Base-by-base conservation (phyloP, 2,888 invertebrate species). In the Nemotelus nigrinus region DNA sequence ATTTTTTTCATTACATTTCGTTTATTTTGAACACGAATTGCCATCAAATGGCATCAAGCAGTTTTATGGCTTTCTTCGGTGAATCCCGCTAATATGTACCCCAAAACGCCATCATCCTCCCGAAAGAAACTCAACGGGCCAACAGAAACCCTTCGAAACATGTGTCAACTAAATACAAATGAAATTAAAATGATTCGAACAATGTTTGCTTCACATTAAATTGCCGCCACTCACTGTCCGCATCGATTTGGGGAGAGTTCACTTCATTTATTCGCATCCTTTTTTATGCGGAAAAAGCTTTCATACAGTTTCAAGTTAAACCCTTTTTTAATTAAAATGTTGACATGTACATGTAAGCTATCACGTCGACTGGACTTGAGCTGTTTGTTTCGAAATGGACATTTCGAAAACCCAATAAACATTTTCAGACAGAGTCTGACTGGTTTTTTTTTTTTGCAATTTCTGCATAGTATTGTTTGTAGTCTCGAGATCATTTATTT, bases 251-350 rank as follows among this genome's bases (percentile, higher is more conserved):
- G 65, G 25, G 50, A 50, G 48, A 44, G 48, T 55, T 25, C 67
- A 78, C 76, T 79, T 79, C 78, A 79, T 78, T 79, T 79, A 79
- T 79, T 78, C 78, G 76, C 78, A 79, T 76, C 79, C 79, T 78
- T 79, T 77, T 71, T 65, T 67, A 25, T 47, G 67, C 45, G 48
- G 47, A 41, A 74, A 47, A 7, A 55, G n/a, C n/a, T n/a, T 41
- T 50, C 43, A 6, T 71, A 47, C 25, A 45, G 71, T 45, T 58
- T 65, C 44, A 43, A 50, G 25, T 53, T 47, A 64, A 70, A 70
- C 55, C 72, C 72, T 86, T 86, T 86, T 86, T 86, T 86, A 86
- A 86, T 86, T 86, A 86, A 86, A 86, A 87, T 86, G 87, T 86
- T 86, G 87, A 87, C 86, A 86, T 87, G 86, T 84, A 80, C 85